These are phyloP conservation scores for Bilobella aurantiaca DNA, from an alignment of 1,140 invertebrate genomes.

Conservation along the genomic window DNA sequence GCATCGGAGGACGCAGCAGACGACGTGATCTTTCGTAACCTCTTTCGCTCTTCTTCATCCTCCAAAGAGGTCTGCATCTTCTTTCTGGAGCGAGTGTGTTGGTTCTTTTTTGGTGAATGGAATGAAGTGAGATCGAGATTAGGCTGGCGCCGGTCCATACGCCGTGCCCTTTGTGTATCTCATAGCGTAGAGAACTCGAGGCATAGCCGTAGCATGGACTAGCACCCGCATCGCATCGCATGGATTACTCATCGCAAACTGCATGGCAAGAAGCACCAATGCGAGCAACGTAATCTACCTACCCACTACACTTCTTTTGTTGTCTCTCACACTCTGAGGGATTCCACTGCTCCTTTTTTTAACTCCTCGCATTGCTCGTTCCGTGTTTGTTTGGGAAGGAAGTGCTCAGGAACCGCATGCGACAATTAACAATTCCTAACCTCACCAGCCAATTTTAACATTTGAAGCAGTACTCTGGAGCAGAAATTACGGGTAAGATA, in stretches of 20 bases:
- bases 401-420: neutral
- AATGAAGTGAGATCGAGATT: neutral
- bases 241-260: neutral
- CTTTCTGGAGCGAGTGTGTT: neutral
- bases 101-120: too few species aligned
- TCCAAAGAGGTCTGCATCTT: neutral
- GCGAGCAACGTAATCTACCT: neutral
- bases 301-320: neutral
- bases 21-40: neutral
- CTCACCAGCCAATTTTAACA: too few species aligned
- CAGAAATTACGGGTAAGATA: too few species aligned
- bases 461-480: too few species aligned
- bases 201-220: neutral
- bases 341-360: neutral
- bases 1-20: too few species aligned
- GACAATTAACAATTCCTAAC: too few species aligned
- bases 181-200: neutral
- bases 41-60: too few species aligned
- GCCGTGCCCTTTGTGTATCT: neutral
- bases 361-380: neutral
- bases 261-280: neutral
- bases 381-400: neutral
- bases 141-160: neutral
- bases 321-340: neutral
- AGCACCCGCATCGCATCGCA: neutral